These are phyloP conservation scores for Poeciliopsis paucimaculata DNA, from an alignment of 2,797 vertebrate species.

Conservation along the genomic window DNA sequence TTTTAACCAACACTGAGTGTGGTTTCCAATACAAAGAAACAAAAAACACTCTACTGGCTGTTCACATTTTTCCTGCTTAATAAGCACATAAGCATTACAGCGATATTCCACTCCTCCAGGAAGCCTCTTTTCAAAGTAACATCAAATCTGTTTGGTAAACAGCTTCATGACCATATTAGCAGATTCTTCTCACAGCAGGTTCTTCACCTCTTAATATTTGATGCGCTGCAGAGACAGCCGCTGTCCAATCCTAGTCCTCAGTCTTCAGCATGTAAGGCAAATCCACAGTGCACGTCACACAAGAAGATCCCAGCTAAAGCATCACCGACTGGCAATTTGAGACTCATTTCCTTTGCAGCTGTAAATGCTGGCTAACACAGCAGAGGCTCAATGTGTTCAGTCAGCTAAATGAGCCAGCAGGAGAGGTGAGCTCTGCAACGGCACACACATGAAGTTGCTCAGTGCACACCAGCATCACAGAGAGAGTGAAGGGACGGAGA, in stretches of 20 bases:
- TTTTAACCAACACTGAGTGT: background rate
- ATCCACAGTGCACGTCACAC: conserved; percentile 22
- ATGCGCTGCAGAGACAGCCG: conserved; percentile 47
- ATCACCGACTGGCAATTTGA: conserved; percentile 16
- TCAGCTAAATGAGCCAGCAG: conserved; percentile 63
- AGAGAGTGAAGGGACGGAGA: conserved; percentile 18
- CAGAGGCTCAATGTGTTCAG: conserved; percentile 44
- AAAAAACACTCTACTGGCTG: conserved; percentile 11
- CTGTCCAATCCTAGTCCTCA: conserved; percentile 42
- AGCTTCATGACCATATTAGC: conserved; percentile 49
- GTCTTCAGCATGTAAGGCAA: conserved; percentile 25
- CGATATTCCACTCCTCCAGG: conserved; percentile 1
- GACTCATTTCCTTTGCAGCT: conserved; percentile 28
- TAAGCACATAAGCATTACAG: conserved; percentile 12
- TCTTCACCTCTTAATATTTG: conserved; percentile 52
- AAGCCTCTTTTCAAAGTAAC: conserved; percentile 2
- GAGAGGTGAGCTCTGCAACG: conserved; percentile 53
- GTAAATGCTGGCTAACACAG: conserved; percentile 26
- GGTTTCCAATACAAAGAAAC: background rate
- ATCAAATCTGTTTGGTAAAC: conserved; percentile 42
- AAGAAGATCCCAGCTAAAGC: conserved; percentile 36
- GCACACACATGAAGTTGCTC: conserved; percentile 44
- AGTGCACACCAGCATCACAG: conserved; percentile 50
- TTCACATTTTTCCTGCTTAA: conserved; percentile 34
- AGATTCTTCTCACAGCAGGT: conserved; percentile 41